These are phyloP conservation scores for Caerostris extrusa DNA, from an alignment of 1,140 invertebrate genomes.

Conservation along the genomic window DNA sequence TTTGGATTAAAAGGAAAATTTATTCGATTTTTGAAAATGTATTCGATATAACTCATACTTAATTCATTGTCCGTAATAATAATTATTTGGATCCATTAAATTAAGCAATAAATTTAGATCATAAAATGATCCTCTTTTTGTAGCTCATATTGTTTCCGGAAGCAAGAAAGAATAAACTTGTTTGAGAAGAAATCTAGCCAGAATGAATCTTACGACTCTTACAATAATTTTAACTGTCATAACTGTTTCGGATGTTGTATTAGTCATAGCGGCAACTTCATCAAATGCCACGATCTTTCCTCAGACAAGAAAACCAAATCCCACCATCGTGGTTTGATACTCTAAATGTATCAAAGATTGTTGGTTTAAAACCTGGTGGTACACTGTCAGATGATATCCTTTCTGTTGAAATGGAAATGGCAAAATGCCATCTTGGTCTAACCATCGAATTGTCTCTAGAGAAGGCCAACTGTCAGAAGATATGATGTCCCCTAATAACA, in stretches of 20 bases:
- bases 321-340: background rate
- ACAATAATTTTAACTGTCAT: background rate
- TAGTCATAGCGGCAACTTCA: background rate
- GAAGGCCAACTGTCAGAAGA: background rate
- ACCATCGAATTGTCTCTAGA: background rate
- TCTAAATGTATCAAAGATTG: background rate
- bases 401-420: background rate
- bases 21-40: too few species aligned
- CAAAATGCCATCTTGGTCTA: background rate
- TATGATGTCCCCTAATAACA: background rate
- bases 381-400: background rate
- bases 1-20: too few species aligned
- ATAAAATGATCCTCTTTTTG: background rate
- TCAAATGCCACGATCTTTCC: background rate
- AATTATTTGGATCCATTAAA: too few species aligned
- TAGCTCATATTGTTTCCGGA: background rate
- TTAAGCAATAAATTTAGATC: background rate
- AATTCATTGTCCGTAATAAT: too few species aligned
- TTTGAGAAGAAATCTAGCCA: background rate
- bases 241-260: background rate
- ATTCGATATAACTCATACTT: too few species aligned
- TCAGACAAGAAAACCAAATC: background rate
- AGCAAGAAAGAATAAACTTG: background rate
- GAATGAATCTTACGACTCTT: background rate
- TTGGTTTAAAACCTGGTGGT: background rate